These are phyloP conservation scores for Galeopterus variegatus DNA, from an alignment of 2,113 vertebrate genomes.

Conservation along the genomic window DNA sequence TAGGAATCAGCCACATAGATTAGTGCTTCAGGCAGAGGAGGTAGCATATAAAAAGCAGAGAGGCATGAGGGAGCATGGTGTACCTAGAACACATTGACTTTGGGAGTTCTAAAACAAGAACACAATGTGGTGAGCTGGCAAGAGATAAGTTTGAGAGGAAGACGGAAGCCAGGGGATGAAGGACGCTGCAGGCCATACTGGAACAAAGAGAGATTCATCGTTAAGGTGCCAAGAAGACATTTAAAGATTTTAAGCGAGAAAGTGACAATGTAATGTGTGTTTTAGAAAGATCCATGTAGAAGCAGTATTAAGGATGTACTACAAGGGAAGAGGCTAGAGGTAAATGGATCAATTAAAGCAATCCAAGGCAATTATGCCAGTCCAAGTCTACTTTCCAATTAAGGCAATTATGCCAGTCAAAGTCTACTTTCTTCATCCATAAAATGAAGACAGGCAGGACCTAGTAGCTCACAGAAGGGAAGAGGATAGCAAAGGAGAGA, in stretches of 20 bases:
- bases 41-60: not conserved
- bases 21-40: not conserved
- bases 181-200: not conserved
- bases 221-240: not conserved
- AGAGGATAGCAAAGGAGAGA: not conserved
- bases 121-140: not conserved
- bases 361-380: not conserved
- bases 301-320: slow-evolving; percentile 42
- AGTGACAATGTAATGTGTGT: not conserved
- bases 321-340: not conserved
- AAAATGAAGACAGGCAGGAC: not conserved
- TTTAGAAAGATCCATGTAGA: slow-evolving; percentile 48
- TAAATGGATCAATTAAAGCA: slow-evolving; percentile 27
- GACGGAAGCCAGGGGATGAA: not conserved
- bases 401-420: not conserved
- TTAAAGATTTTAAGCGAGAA: slow-evolving; percentile 17
- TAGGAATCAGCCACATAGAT: not conserved
- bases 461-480: not conserved
- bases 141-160: not conserved
- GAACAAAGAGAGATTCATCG: not conserved
- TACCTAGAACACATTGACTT: not conserved
- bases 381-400: slow-evolving; percentile 45
- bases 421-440: slow-evolving; percentile 34
- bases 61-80: not conserved
- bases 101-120: not conserved